Percentiles rank a stretch among this genome's conserved stretches.
These are phyloP conservation scores for Pardosa pseudoannulata DNA, from an alignment of 2,888 invertebrate species.

Conservation along the genomic window DNA sequence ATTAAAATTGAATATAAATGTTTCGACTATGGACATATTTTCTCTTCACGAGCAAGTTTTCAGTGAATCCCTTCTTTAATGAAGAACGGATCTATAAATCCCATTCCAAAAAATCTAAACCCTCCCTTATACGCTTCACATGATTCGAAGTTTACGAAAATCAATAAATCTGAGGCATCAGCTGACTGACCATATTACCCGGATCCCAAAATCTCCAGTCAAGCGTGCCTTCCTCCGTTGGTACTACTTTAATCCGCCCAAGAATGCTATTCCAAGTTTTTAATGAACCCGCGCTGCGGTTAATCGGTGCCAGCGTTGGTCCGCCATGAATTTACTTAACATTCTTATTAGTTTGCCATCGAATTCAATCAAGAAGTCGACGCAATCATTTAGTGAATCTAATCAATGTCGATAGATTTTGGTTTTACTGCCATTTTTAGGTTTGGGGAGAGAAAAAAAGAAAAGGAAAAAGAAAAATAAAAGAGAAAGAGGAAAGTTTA, in stretches of 20 bases:
- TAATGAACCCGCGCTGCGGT: slow-evolving; percentile 62
- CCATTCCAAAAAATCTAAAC: slow-evolving; percentile 14
- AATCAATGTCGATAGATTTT: slow-evolving; percentile 58
- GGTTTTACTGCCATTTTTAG: slow-evolving; percentile 16
- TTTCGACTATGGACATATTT: too few species aligned
- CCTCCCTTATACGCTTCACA: slow-evolving; percentile 17
- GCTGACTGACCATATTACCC: slow-evolving; percentile 51
- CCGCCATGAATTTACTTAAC: slow-evolving; percentile 65
- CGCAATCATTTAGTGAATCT: slow-evolving; percentile 30
- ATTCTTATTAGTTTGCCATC: slow-evolving; percentile 31
- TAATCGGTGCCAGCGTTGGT: slow-evolving; percentile 51
- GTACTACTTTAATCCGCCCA: slow-evolving; percentile 54
- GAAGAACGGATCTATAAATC: too few species aligned
- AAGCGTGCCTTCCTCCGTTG: slow-evolving; percentile 39
- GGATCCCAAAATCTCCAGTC: slow-evolving; percentile 44
- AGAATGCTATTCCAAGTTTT: slow-evolving; percentile 56
- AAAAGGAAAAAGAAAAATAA: not conserved
- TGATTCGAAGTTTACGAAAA: slow-evolving; percentile 44
- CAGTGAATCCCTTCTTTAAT: too few species aligned
- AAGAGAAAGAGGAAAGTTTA: not conserved
- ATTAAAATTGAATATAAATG: too few species aligned
- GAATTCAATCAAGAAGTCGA: slow-evolving; percentile 52
- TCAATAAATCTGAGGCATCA: slow-evolving; percentile 59
- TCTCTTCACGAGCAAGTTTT: too few species aligned
- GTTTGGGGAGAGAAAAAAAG: not conserved